These are phyloP conservation scores for Cydia splendana DNA, from an alignment of 1,140 invertebrate species.

Conservation along the genomic window DNA sequence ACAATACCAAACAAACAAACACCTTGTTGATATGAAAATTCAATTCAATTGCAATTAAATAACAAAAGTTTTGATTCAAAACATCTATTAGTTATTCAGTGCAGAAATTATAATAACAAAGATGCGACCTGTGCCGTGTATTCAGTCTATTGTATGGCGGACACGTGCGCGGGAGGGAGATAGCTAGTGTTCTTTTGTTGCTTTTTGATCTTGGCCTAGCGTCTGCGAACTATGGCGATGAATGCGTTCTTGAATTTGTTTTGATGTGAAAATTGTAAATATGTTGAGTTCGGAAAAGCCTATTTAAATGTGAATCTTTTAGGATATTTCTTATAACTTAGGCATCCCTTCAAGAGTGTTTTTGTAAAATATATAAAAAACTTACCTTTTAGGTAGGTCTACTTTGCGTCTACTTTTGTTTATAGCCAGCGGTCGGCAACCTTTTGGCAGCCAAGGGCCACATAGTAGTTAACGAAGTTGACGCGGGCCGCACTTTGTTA, in stretches of 20 bases:
- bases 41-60: constrained; percentile 29
- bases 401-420: neutral
- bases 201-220: constrained; percentile 13
- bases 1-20: constrained; percentile 28
- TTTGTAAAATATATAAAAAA: no score
- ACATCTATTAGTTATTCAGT: constrained; percentile 27
- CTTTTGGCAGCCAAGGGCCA: no score
- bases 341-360: no score
- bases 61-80: constrained; percentile 29
- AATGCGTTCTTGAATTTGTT: constrained; percentile 16
- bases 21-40: constrained; percentile 27
- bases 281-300: neutral
- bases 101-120: constrained; percentile 30
- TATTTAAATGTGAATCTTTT: no score
- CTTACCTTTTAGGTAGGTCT: no score
- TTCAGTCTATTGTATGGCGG: constrained; percentile 15
- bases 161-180: constrained; percentile 25
- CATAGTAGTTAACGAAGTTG: no score
- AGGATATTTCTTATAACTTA: no score
- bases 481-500: no score
- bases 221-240: neutral
- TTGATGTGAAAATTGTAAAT: neutral
- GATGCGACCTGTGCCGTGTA: constrained; percentile 19
- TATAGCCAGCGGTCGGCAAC: no score
- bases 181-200: neutral